Base-by-base conservation (phyloP, 2,113 vertebrate genomes). In the Pagrus major region DNA sequence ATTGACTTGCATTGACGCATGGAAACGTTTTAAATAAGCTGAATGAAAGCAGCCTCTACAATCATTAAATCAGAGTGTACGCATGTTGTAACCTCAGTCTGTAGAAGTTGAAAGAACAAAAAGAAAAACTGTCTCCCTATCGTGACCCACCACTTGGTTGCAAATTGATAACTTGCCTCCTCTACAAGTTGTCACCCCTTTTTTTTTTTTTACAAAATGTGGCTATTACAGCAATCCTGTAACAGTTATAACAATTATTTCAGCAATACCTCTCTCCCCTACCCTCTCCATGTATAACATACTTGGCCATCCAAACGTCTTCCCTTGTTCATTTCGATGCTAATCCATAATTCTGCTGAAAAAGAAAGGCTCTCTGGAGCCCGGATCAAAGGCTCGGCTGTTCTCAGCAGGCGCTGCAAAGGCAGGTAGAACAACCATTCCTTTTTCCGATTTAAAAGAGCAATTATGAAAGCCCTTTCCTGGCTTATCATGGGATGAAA, bases 331-430 rank as follows among this genome's bases (percentile, higher is more conserved):
- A 78, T 86, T 83, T 60, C 78, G 81, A 59, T 76, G 70, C 68
- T 90, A 81, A 90, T 89, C 78, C 80, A 78, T 85, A 83, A 84
- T 83, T 86, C 61, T 74, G 39, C 29, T 78, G 51, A 81, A 73
- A 76, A 68, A 72, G 70, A 60, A 64, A 51, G 10, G 29, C 29
- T 83, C 78, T 83, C 86, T 80, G 46, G 83, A 79, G 84, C 39
- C 58, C 41, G 52, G 70, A 90, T 92, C 88, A 92, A 90, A 91
- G 71, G n/a, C 63, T 60, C 12, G 12, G 61, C 60, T 49, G 37
- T 44, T 71, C 65, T 90, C 82, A 67, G 73, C 74, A 75, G 51
- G 42, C 64, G 75, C 25, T 47, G 51, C 27, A 33, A 49, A 72
- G 61, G 69, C 66, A 83, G 67, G 25, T 31, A 72, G 27, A 80